Evolutionary conservation across 2,113 vertebrate genomes (phyloP).

Genomic region (Crocuta crocuta): DNA sequence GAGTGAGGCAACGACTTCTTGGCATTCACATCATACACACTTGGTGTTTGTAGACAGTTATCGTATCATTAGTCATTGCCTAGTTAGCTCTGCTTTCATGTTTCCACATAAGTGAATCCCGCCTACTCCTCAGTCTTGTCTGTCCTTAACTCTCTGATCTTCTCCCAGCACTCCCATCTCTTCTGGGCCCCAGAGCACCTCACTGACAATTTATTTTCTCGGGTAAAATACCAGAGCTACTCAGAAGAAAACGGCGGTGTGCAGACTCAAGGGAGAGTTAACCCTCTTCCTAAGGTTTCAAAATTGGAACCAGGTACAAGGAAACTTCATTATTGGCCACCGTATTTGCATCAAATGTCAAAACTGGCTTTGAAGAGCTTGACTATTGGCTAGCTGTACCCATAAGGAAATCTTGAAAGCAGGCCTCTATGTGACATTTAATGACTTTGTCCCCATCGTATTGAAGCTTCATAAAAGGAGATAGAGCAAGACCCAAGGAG

Average conservation of each 20-base stretch:
- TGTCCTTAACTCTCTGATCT: slow-evolving; percentile 69
- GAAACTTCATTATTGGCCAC: neutral
- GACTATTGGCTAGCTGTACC: neutral
- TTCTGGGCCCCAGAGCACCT: neutral
- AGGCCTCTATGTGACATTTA: neutral
- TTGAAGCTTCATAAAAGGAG: neutral
- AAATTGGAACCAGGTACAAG: neutral
- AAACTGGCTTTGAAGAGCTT: neutral
- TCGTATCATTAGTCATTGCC: slow-evolving; percentile 68
- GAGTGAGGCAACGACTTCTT: slow-evolving; percentile 14
- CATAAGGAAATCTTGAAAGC: neutral
- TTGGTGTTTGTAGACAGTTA: slow-evolving; percentile 67
- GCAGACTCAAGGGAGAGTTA: neutral
- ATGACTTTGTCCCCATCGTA: neutral
- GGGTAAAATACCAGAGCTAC: slow-evolving; percentile 22
- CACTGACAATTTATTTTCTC: slow-evolving; percentile 4
- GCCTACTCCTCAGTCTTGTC: slow-evolving; percentile 54
- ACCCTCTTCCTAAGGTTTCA: neutral
- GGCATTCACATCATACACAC: slow-evolving; percentile 17
- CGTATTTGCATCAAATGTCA: neutral
- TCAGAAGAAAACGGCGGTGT: neutral
- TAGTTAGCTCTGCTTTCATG: slow-evolving; percentile 35
- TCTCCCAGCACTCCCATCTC: slow-evolving; percentile 61
- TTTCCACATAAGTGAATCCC: slow-evolving; percentile 35
- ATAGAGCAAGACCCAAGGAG: neutral